Evolutionary conservation across 1,140 invertebrate genomes (phyloP).

Genomic region (Steinernema khuongi): DNA sequence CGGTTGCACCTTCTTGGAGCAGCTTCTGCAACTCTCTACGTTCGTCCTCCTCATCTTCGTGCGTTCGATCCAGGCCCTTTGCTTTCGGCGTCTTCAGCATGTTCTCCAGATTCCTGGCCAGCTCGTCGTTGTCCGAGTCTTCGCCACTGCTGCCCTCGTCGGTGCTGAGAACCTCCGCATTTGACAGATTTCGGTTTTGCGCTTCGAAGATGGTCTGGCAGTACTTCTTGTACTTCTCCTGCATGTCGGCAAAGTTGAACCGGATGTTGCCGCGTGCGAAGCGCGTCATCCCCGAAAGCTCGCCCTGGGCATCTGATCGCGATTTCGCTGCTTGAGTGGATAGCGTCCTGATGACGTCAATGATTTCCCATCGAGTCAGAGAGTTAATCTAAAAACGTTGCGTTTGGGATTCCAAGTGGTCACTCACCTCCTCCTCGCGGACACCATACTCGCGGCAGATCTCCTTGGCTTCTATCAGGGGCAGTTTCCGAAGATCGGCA

Average conservation of each 20-base stretch:
- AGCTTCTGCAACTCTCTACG: constrained; percentile 86
- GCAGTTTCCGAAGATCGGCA: constrained; percentile 87
- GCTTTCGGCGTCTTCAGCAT: constrained; percentile 94
- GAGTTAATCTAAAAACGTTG: constrained; percentile 43
- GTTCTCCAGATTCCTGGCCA: constrained; percentile 89
- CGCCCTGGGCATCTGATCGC: constrained; percentile 69
- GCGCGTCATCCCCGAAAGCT: constrained; percentile 76
- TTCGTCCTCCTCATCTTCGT: constrained; percentile 91
- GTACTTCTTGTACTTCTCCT: constrained; percentile 97
- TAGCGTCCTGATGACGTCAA: constrained; percentile 92
- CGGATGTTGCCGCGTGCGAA: constrained; percentile 90
- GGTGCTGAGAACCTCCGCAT: constrained; percentile 84
- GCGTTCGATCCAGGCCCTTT: constrained; percentile 68
- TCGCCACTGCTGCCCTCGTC: constrained; percentile 71
- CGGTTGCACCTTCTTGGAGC: constrained; percentile 68
- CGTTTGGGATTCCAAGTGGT: too few species aligned
- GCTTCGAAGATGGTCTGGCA: constrained; percentile 96
- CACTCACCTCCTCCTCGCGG: constrained; percentile 80
- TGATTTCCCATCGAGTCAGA: constrained; percentile 94
- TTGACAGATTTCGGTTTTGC: constrained; percentile 88
- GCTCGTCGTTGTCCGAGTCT: constrained; percentile 92
- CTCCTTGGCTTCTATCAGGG: constrained; percentile 91
- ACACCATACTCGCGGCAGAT: constrained; percentile 90
- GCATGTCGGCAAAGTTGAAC: constrained; percentile 96
- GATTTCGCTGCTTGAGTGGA: constrained; percentile 98